Base-by-base conservation (phyloP, 53 echinoderm and acorn worm genomes). In the Holothuria leucospilota region DNA sequence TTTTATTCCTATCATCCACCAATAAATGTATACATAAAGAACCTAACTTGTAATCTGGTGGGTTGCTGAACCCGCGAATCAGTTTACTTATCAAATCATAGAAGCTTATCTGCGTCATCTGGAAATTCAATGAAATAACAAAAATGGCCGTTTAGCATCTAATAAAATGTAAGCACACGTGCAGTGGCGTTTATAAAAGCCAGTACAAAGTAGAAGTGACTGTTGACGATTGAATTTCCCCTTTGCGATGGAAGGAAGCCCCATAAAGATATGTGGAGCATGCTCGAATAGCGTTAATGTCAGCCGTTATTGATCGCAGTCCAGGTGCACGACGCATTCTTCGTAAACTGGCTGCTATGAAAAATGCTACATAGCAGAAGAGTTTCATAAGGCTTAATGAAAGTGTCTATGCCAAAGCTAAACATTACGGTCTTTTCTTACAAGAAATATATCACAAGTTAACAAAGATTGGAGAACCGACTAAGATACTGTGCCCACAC, bases 261-360 rank as follows among this genome's bases (percentile, higher is more conserved):
- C 51, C 75, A 75, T 75, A 75, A 75, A 75, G 27, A 42, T 75
- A 75, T 75, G 75, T 75, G 51, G 75, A 51, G 75, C 75, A 75
- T 49, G 75, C 75, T 51, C 24, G 51, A n/a, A 52, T 75, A 75
- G 51, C n/a, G 75, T 75, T 75, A 75, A 75, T 75, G 75, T 75
- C 75, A 81, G 56, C 38, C 38, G 39, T 81, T 81, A 81, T 81
- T 81, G 81, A 81, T 81, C 62, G 25, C 81, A 59, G 30, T 61
- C 81, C 81, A 81, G 81, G 81, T 81, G 81, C 62, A 81, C 29
- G 38, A 52, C 58, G 59, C 81, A 81, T 81, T 81, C 81, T 60
- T 61, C 81, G 68, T 29, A 34, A 34, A 28, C 34, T 20, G 12
- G 4, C 34, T 67, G 68, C 68, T 67, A 29, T 34, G 28, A 67